phyloP scores from a whole-genome alignment of 1,140 invertebrate species.

The Leucophenga varia region DNA sequence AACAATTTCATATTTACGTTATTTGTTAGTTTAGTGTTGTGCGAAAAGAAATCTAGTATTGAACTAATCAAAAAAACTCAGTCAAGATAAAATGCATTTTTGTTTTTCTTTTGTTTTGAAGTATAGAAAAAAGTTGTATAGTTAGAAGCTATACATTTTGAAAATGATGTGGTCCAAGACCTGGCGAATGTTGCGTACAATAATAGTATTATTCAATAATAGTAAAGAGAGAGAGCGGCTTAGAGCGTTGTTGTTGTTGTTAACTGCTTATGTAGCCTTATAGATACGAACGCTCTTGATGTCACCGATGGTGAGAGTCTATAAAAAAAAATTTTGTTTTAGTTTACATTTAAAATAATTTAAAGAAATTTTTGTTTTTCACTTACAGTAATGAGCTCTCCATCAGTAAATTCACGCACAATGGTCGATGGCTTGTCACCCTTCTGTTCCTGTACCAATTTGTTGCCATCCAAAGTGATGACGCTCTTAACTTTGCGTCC shows the following conservation, averaged over 20 bases:
- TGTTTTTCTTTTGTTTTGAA: constrained; percentile 28
- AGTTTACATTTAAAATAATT: not conserved
- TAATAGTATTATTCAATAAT: no score
- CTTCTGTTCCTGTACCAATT: constrained; percentile 70
- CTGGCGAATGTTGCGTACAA: constrained; percentile 36
- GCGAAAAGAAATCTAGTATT: no score
- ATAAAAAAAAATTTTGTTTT: constrained; percentile 40
- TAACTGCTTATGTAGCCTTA: constrained; percentile 64
- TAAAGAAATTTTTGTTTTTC: constrained; percentile 43
- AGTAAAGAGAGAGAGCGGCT: no score
- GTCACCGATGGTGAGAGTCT: constrained; percentile 71
- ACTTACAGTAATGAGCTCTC: constrained; percentile 68
- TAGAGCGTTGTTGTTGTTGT: no score
- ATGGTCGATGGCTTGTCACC: constrained; percentile 67
- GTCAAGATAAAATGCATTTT: no score
- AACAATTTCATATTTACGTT: no score
- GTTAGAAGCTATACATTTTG: constrained; percentile 29
- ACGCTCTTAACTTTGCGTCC: constrained; percentile 78
- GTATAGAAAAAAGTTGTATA: constrained; percentile 31
- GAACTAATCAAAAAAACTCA: no score
- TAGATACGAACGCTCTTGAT: constrained; percentile 73
- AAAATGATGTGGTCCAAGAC: no score
- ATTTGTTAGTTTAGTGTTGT: not conserved
- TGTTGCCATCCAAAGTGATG: constrained; percentile 69
- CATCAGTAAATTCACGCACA: constrained; percentile 67